Conservation (phyloP, 1,140 invertebrate genomes). For the Bactericera cockerelli region DNA sequence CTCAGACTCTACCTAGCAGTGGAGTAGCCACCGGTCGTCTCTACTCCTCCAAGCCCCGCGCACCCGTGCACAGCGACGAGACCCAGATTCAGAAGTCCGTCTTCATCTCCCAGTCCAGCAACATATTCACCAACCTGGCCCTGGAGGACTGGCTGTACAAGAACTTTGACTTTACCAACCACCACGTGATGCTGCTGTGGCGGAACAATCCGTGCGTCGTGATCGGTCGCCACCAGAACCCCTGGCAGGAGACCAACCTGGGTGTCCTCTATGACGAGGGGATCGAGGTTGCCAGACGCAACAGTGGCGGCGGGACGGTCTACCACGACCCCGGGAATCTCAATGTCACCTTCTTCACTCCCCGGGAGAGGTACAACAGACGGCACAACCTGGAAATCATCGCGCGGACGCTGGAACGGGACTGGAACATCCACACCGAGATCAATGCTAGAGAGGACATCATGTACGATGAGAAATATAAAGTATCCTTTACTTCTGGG, state of each 20-base stretch:
- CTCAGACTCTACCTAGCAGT: no score
- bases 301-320: constrained; percentile 92
- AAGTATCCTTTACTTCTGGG: constrained; percentile 55
- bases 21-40: background rate
- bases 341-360: constrained; percentile 80
- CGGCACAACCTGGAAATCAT: constrained; percentile 74
- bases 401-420: constrained; percentile 53
- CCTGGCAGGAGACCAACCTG: constrained; percentile 76
- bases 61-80: constrained; percentile 9
- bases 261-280: constrained; percentile 39
- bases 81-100: constrained; percentile 57
- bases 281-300: constrained; percentile 62
- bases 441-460: constrained; percentile 72
- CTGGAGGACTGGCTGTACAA: constrained; percentile 88
- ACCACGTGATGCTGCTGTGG: constrained; percentile 78
- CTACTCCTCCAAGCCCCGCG: background rate
- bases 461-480: constrained; percentile 57
- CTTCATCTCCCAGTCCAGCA: constrained; percentile 76
- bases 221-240: constrained; percentile 92
- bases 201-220: constrained; percentile 85
- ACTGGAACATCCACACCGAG: constrained; percentile 56
- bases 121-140: constrained; percentile 82
- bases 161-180: constrained; percentile 61
- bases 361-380: constrained; percentile 58
- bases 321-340: constrained; percentile 91